Conservation (phyloP, 1,140 invertebrate species). For the Bombus vancouverensis region DNA sequence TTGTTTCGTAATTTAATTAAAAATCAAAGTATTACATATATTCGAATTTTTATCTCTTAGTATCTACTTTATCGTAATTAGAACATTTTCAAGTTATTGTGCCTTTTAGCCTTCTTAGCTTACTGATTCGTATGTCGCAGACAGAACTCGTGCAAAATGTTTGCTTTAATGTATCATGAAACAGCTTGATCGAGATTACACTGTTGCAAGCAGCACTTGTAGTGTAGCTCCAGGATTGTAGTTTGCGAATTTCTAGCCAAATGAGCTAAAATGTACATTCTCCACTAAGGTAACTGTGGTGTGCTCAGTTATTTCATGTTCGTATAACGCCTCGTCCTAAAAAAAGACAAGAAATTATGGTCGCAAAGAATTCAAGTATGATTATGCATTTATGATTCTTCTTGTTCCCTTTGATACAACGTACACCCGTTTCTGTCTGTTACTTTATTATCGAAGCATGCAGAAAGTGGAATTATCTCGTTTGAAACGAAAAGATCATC, state of each 20-base stretch:
- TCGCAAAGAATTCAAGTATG: constrained; percentile 8
- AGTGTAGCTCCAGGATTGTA: constrained; percentile 29
- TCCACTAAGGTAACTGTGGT: constrained; percentile 32
- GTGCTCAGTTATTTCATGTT: neutral
- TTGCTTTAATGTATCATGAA: neutral
- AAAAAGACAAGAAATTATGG: neutral
- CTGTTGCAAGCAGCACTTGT: constrained; percentile 41
- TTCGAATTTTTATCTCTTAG: neutral
- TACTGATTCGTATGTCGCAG: neutral
- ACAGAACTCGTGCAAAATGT: neutral
- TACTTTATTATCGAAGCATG: constrained; percentile 3
- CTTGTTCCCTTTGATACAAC: neutral
- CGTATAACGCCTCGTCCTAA: neutral
- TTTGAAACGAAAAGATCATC: neutral
- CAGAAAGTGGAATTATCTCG: neutral
- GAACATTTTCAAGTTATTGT: constrained; percentile 1
- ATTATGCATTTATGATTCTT: constrained; percentile 3
- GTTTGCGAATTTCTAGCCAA: constrained; percentile 26
- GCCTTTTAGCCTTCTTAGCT: neutral
- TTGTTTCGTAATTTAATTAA: neutral
- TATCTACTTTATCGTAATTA: neutral
- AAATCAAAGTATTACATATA: neutral
- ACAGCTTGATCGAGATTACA: constrained; percentile 11
- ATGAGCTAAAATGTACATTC: constrained; percentile 28
- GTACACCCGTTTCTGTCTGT: neutral